Evolutionary conservation across 2,113 vertebrate genomes (phyloP).

Genomic region (Thalassoma bifasciatum): DNA sequence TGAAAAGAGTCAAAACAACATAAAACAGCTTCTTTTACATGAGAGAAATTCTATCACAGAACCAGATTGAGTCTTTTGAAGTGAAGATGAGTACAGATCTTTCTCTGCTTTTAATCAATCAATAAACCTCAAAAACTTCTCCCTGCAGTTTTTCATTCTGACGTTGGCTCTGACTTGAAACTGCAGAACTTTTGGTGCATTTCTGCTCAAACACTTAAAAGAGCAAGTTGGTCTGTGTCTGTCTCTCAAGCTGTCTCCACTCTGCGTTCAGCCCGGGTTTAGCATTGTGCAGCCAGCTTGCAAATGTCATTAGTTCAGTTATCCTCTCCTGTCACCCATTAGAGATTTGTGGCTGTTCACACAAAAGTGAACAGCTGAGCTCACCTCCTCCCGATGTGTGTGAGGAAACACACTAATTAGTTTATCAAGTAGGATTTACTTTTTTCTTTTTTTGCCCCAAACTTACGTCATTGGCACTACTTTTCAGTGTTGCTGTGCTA

Average conservation of each 20-base stretch:
- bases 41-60: not conserved
- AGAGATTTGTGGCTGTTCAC: slow-evolving; percentile 46
- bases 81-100: not conserved
- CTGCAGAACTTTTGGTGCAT: not conserved
- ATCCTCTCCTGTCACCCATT: slow-evolving; percentile 43
- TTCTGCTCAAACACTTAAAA: not conserved
- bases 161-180: not conserved
- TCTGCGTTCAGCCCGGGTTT: slow-evolving; percentile 34
- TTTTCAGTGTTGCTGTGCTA: not conserved
- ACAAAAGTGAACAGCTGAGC: slow-evolving; percentile 31
- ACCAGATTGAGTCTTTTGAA: not conserved
- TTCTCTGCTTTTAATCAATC: not conserved
- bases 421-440: slow-evolving; percentile 42
- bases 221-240: slow-evolving; percentile 4
- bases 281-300: slow-evolving; percentile 47
- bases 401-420: slow-evolving; percentile 53
- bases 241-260: not conserved
- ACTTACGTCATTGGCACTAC: not conserved
- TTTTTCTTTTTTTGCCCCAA: not conserved
- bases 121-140: not conserved
- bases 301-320: slow-evolving; percentile 67
- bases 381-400: slow-evolving; percentile 48
- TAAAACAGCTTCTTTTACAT: not conserved
- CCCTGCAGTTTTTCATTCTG: not conserved
- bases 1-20: not conserved